phyloP scores from a whole-genome alignment of 2,113 vertebrate genomes.

The Campylorhamphus procurvoides region DNA sequence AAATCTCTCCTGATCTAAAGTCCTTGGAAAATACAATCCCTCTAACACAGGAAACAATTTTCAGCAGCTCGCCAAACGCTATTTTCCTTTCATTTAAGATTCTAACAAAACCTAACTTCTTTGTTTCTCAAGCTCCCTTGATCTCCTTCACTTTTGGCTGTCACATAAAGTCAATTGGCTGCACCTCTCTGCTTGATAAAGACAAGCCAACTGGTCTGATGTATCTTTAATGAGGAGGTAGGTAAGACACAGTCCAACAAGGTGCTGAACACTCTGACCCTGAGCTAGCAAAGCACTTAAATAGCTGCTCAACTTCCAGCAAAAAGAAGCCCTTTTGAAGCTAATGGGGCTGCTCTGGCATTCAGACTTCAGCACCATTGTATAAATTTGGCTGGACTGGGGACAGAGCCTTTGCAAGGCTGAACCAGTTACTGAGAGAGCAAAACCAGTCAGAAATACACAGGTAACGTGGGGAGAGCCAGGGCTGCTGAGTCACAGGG shows the following conservation, averaged over 20 bases:
- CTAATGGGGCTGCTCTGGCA: conserved; percentile 6
- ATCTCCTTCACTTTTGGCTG: conserved; percentile 56
- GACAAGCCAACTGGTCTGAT: conserved; percentile 47
- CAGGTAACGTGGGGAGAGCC: background rate
- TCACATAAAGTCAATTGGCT: conserved; percentile 61
- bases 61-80: background rate
- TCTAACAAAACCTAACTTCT: conserved; percentile 48
- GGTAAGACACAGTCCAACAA: conserved; percentile 46
- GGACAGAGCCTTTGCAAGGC: background rate
- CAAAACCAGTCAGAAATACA: background rate
- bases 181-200: conserved; percentile 56
- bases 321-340: conserved; percentile 27
- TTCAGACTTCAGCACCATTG: conserved; percentile 4
- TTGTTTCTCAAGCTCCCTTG: conserved; percentile 56
- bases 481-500: background rate
- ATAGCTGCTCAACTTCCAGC: conserved; percentile 35
- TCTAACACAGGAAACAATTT: background rate
- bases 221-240: conserved; percentile 60
- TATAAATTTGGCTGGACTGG: background rate
- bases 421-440: background rate
- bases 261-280: conserved; percentile 50
- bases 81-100: conserved; percentile 48
- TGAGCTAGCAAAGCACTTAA: conserved; percentile 51
- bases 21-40: conserved; percentile 4
- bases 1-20: conserved; percentile 8